Evolutionary conservation across 2,888 invertebrate species (phyloP).

Genomic region (Dicyrtomina minuta): DNA sequence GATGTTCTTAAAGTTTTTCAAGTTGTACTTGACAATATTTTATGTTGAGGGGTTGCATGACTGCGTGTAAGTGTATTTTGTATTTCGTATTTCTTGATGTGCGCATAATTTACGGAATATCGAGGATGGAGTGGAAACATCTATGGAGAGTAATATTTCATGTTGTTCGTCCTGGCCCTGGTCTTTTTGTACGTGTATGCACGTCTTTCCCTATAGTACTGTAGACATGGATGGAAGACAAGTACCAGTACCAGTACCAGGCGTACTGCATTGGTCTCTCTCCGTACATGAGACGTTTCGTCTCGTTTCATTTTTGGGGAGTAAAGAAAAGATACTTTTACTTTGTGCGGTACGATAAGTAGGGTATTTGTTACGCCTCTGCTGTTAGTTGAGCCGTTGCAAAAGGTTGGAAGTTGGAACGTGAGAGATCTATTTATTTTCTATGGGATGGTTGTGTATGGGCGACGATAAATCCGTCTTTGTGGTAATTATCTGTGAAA

Average conservation of each 20-base stretch:
- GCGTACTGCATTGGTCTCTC: too few species aligned
- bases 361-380: too few species aligned
- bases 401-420: constrained; percentile 10
- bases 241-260: too few species aligned
- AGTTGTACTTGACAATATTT: constrained; percentile 20
- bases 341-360: background rate
- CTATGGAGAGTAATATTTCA: constrained; percentile 8
- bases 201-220: background rate
- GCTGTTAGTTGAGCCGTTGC: constrained; percentile 16
- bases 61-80: constrained; percentile 1
- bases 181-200: background rate
- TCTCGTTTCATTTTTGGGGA: too few species aligned
- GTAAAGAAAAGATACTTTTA: too few species aligned
- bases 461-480: constrained; percentile 33
- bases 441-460: constrained; percentile 5
- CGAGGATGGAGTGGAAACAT: background rate
- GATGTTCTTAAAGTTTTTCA: constrained; percentile 20
- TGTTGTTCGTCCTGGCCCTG: constrained; percentile 4
- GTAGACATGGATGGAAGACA: too few species aligned
- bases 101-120: constrained; percentile 18
- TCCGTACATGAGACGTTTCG: too few species aligned
- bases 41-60: background rate
- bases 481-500: constrained; percentile 36
- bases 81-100: background rate
- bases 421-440: constrained; percentile 17